Base-by-base conservation (phyloP, 2,888 invertebrate genomes). In the Lordiphosa andalusiaca region DNA sequence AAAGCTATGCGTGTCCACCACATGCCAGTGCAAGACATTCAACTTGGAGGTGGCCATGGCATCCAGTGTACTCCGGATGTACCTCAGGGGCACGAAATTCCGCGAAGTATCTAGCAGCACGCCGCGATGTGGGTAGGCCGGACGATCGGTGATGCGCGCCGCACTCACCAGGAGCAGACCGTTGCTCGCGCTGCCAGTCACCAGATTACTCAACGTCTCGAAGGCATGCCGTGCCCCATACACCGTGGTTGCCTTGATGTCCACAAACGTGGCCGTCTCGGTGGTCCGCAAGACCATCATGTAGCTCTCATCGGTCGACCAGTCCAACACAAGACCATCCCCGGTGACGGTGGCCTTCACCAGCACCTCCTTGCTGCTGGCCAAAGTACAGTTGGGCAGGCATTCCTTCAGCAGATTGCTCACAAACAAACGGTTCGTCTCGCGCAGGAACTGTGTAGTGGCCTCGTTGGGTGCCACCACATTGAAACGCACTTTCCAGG, bases 11-110 rank as follows among this genome's bases (percentile, higher is more conserved):
- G 96, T 93, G 89, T 98, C 98, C 0, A 95, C 95, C 0, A 93
- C 93, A 86, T 96, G 96, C 97, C 98, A 98, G 86, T 98, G 98
- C 41, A 98, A 92, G 0, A 96, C 95, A 86, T 98, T 98, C 91
- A 98, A 90, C 89, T 98, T 98, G 47, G 94, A 94, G 13, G 95
- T 92, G 1, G 95, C 94, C 95, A 98, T 96, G 1, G 93, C 97
- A 75, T 97, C 95, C 21, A 88, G 90, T 44, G 94, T 94, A 68
- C 91, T 92, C 73, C 92, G 91, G 16, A 96, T 93, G 42, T 92
- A 91, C 10, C 87, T 88, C 66, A 96, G 88, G 0, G 95, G 93
- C 21, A 98, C 91, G 86, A 93, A 99, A 89, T 98, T 97, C 60
- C 98, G 92, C 0, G 96, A 93, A 0, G 96, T 94, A 86, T 99